Conservation (phyloP, 2,888 invertebrate species). For the Sminthurides aquaticus region DNA sequence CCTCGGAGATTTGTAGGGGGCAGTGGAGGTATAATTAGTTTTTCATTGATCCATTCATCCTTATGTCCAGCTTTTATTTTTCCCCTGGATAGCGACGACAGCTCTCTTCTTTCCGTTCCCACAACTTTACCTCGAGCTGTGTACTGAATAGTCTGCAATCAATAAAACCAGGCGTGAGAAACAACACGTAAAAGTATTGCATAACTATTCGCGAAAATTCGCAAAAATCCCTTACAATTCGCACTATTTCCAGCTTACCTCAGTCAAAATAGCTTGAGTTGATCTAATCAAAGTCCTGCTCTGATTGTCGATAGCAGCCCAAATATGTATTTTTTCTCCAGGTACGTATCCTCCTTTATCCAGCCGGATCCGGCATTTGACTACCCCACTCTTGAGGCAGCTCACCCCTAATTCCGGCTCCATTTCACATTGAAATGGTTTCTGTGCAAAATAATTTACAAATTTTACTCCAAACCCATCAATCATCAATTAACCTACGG, state of each 20-base stretch:
- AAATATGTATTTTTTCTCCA: conserved; percentile 81
- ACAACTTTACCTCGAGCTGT: conserved; percentile 76
- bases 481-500: no score
- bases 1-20: conserved; percentile 90
- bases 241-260: no score
- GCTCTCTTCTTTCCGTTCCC: conserved; percentile 75
- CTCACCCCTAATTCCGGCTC: conserved; percentile 83
- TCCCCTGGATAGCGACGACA: conserved; percentile 69
- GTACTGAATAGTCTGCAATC: conserved; percentile 72
- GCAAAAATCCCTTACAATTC: no score
- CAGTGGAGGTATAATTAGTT: conserved; percentile 83
- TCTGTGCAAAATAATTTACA: conserved; percentile 51
- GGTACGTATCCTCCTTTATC: conserved; percentile 92
- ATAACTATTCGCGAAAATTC: no score
- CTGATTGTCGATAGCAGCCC: conserved; percentile 74
- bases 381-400: conserved; percentile 79
- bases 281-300: conserved; percentile 76
- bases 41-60: conserved; percentile 80
- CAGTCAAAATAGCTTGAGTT: conserved; percentile 77
- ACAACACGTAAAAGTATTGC: no score
- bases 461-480: no score
- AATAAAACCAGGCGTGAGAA: no score
- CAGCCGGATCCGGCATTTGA: conserved; percentile 74
- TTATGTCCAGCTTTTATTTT: conserved; percentile 72
- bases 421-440: conserved; percentile 83